Conservation (phyloP, 2,888 invertebrate genomes). For the Drosophila cracens region DNA sequence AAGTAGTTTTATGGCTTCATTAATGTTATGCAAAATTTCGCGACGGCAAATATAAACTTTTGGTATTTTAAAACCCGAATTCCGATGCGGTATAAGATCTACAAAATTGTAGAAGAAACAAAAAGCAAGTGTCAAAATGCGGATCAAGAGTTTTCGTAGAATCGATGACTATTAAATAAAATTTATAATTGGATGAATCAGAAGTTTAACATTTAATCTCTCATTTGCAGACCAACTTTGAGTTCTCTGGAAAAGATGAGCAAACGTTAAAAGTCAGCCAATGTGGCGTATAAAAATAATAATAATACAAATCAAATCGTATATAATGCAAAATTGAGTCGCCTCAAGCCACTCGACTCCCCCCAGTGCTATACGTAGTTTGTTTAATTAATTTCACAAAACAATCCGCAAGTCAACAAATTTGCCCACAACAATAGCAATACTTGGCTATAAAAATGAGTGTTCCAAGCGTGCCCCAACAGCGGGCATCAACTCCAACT, state of each 20-base stretch:
- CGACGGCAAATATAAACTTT: not conserved
- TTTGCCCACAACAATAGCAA: conserved; percentile 55
- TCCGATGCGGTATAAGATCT: conserved; percentile 6
- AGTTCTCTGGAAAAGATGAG: conserved; percentile 51
- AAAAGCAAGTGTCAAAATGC: not conserved
- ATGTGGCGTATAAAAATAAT: conserved; percentile 55
- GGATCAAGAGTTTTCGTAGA: conserved; percentile 3
- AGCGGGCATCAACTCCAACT: conserved; percentile 61
- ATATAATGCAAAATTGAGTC: conserved; percentile 64
- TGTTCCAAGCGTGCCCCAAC: conserved; percentile 76
- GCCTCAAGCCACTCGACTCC: conserved; percentile 41
- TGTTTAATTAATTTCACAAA: conserved; percentile 75
- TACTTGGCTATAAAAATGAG: conserved; percentile 75
- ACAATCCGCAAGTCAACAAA: conserved; percentile 48
- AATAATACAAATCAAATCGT: conserved; percentile 42
- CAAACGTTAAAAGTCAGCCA: conserved; percentile 54
- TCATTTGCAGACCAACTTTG: conserved; percentile 40
- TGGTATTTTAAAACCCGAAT: conserved; percentile 16
- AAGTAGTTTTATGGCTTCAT: conserved; percentile 12
- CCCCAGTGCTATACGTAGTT: conserved; percentile 61
- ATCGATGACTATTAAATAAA: not conserved
- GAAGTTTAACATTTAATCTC: conserved; percentile 11
- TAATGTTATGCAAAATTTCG: conserved; percentile 48
- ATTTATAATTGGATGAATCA: conserved; percentile 28
- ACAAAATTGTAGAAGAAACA: not conserved